phyloP scores from a whole-genome alignment of 2,888 invertebrate species.

The Eurois occulta region DNA sequence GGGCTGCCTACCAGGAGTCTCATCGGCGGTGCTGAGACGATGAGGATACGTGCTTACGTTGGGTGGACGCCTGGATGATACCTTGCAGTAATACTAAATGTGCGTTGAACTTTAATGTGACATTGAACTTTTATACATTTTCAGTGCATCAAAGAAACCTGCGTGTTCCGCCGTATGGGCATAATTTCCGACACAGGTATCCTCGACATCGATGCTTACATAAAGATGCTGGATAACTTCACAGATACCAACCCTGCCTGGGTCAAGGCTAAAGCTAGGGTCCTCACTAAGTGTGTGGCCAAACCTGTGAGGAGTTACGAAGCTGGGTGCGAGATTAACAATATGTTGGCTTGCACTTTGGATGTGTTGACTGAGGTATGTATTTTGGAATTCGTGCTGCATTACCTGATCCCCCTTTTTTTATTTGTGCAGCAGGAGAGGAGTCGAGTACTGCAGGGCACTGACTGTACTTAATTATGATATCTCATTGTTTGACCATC shows the following conservation, averaged over 20 bases:
- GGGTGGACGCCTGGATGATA: neutral
- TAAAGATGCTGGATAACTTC: slow-evolving; percentile 80
- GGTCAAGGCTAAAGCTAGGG: slow-evolving; percentile 81
- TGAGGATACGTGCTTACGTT: neutral
- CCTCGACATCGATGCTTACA: slow-evolving; percentile 77
- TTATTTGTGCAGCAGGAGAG: neutral
- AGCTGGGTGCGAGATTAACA: slow-evolving; percentile 82
- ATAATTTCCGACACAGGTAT: slow-evolving; percentile 73
- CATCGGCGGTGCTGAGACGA: neutral
- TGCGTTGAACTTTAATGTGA: neutral
- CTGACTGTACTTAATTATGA: neutral
- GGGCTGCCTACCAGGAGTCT: neutral
- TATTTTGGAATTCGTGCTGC: neutral
- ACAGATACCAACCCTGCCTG: slow-evolving; percentile 77
- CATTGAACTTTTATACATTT: slow-evolving; percentile 24
- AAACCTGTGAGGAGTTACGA: slow-evolving; percentile 73
- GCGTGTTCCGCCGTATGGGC: slow-evolving; percentile 81
- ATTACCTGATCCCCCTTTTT: neutral
- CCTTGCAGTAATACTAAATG: neutral
- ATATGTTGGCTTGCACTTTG: slow-evolving; percentile 81
- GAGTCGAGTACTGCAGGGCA: neutral
- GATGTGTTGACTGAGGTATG: slow-evolving; percentile 85
- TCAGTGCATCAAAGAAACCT: slow-evolving; percentile 83
- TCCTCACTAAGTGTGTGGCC: slow-evolving; percentile 80
- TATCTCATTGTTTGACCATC: neutral